A percentile compares a stretch with the other conserved stretches of the same genome.
Evolutionary conservation across 2,888 invertebrate species (phyloP).

Genomic region (Leptopilina syphax): DNA sequence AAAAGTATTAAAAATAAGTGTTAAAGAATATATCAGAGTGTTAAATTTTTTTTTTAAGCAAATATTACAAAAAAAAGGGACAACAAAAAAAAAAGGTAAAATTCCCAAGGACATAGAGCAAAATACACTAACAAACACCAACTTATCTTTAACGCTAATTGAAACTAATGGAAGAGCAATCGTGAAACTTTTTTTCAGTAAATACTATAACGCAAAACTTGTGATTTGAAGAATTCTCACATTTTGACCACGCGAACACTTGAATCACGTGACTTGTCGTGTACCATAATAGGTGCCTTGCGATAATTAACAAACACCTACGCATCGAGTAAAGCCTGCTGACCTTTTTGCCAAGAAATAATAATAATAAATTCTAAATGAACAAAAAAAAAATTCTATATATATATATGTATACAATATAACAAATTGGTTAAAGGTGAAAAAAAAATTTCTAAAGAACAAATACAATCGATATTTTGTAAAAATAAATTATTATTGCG

Average conservation of each 20-base stretch:
- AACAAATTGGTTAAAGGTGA: neutral
- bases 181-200: conserved; percentile 10
- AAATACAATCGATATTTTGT: too few species aligned
- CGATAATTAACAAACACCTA: conserved; percentile 29
- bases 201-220: conserved; percentile 12
- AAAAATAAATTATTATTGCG: too few species aligned
- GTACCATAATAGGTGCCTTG: neutral
- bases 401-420: neutral
- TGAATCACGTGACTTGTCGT: conserved; percentile 20
- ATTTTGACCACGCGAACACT: conserved; percentile 31
- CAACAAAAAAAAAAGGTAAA: neutral
- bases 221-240: conserved; percentile 21
- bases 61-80: neutral
- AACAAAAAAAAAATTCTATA: neutral
- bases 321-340: conserved; percentile 4
- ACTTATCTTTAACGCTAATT: conserved; percentile 13
- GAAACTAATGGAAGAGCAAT: conserved; percentile 35
- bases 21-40: conserved; percentile 6
- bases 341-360: neutral
- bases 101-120: conserved; percentile 9
- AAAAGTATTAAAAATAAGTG: neutral
- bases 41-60: conserved; percentile 1
- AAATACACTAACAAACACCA: too few species aligned
- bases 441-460: neutral
- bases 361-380: neutral